Base-by-base conservation (phyloP, 1,140 invertebrate genomes). In the Drosophila arizonae region DNA sequence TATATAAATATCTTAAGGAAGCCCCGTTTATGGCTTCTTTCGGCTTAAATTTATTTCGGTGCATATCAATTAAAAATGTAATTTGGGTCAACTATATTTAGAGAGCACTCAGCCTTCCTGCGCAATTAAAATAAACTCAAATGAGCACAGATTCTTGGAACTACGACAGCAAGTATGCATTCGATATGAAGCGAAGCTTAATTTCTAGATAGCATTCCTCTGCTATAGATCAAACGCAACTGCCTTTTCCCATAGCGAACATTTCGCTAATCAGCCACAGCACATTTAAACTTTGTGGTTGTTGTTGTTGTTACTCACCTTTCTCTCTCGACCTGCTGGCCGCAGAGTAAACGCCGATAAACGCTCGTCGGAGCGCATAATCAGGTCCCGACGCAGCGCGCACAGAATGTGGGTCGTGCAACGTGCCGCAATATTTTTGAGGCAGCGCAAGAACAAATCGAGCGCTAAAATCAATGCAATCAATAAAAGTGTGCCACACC, bases 381-480 rank as follows among this genome's bases (percentile, higher is more conserved):
- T 57, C 54, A 71, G 69, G 52, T 33, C 6, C 24, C 45, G 39
- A 30, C 13, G 28, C 10, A 15, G 43, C 11, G 33, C 3, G 26
- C 10, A 3, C n/a, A 66, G 56, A 74, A 80, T 77, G 56, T 80
- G 58, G 66, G 68, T 71, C 63, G 51, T 51, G 65, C 45, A 76
- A 63, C 46, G 64, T 57, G 66, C 54, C 54, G 48, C 48, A 70
- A 39, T 60, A 69, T 63, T 46, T 62, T 36, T 21, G 52, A 33
- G 28, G 21, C 36, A 36, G 30, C 76, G 30, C 76, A 71, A 75
- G 58, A 79, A 50, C 57, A 60, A 60, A 87, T 78, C 79, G 76
- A 62, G 76, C 72, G 43, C 65, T 74, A 76, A 87, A 87, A 87
- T 87, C 82, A 88, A 82, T 87, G 84, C 82, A 86, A 87, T 86